Evolutionary conservation across 1,140 invertebrate genomes (phyloP).

Genomic region (Planococcus citri): DNA sequence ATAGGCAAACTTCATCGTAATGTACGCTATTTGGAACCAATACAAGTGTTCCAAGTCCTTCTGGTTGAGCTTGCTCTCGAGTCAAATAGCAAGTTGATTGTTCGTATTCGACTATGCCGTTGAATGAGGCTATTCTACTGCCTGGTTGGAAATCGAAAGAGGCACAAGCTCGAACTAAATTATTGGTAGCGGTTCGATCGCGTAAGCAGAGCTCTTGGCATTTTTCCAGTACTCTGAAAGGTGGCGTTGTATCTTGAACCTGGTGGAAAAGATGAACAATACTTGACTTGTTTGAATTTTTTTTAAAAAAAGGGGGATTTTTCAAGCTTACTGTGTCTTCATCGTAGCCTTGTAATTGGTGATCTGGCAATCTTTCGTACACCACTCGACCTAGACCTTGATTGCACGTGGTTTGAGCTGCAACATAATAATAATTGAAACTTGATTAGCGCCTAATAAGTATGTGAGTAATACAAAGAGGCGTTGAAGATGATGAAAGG

Average conservation of each 20-base stretch:
- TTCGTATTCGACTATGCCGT: conserved; percentile 69
- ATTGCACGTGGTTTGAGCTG: conserved; percentile 80
- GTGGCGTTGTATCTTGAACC: conserved; percentile 63
- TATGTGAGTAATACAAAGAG: too few relatives aligned
- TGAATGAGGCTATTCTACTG: conserved; percentile 63
- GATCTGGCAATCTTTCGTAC: conserved; percentile 75
- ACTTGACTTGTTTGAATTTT: too few relatives aligned
- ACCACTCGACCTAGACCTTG: conserved; percentile 70
- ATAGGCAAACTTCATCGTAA: conserved; percentile 79
- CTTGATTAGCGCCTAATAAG: too few relatives aligned
- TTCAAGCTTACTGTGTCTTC: conserved; percentile 62
- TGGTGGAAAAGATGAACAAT: too few relatives aligned
- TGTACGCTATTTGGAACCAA: conserved; percentile 72
- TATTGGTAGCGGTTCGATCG: conserved; percentile 63
- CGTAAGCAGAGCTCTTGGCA: conserved; percentile 66
- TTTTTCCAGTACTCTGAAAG: conserved; percentile 71
- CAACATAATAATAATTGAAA: too few relatives aligned
- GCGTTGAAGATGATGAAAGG: too few relatives aligned
- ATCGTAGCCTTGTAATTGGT: conserved; percentile 73
- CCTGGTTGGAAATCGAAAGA: conserved; percentile 84
- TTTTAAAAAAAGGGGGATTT: not conserved
- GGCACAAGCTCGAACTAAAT: conserved; percentile 62
- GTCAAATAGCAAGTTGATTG: conserved; percentile 78
- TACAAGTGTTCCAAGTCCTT: conserved; percentile 75
- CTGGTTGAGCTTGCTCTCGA: conserved; percentile 64